phyloP scores from a whole-genome alignment of 2,113 vertebrate species.

The Centrocercus urophasianus region DNA sequence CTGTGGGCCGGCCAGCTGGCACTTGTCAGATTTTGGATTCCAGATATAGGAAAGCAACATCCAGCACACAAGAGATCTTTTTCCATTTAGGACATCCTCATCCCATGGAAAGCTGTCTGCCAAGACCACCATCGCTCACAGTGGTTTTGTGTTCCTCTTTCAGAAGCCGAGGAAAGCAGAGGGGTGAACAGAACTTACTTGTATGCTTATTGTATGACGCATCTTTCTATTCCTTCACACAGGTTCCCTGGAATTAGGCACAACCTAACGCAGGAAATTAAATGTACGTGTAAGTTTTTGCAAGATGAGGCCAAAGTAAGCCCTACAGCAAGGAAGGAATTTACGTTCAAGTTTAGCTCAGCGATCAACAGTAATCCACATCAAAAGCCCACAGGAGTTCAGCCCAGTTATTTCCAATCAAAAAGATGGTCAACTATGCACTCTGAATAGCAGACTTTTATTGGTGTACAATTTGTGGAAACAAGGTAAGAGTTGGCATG shows the following conservation, averaged over 20 bases:
- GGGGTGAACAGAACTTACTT: background rate
- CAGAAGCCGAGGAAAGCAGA: background rate
- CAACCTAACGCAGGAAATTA: background rate
- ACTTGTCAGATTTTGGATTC: background rate
- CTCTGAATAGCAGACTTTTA: rapidly evolving
- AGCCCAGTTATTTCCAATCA: background rate
- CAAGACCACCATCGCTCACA: rapidly evolving
- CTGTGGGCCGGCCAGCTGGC: background rate
- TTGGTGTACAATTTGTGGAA: rapidly evolving
- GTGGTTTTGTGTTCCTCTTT: background rate
- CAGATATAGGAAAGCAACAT: background rate
- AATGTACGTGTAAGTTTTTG: rapidly evolving
- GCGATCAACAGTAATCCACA: background rate
- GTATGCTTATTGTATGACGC: rapidly evolving
- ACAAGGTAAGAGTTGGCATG: rapidly evolving
- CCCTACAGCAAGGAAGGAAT: background rate
- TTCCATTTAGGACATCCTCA: background rate
- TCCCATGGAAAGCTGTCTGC: background rate
- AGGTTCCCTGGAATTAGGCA: rapidly evolving
- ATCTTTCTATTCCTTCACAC: background rate
- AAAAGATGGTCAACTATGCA: rapidly evolving
- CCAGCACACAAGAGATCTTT: background rate
- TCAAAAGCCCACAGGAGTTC: background rate
- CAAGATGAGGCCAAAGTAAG: background rate
- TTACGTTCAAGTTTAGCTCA: background rate